Percentiles rank a stretch among this genome's conserved stretches.
These are phyloP conservation scores for Diarsia dahlii DNA, from an alignment of 2,888 invertebrate species.

Conservation along the genomic window DNA sequence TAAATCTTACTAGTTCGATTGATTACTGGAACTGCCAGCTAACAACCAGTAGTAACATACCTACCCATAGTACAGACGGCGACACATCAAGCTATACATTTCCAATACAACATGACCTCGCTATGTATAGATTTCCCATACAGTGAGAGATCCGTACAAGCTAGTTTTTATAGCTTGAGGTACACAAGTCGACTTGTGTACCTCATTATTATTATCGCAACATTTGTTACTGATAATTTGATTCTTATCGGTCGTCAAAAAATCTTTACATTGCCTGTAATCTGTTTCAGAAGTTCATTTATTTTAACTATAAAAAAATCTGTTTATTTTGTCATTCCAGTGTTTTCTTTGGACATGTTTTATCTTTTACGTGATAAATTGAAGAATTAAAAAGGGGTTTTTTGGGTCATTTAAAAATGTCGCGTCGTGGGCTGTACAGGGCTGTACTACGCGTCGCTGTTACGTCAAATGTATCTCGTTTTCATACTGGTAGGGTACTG, in stretches of 20 bases:
- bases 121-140: too few relatives aligned
- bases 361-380: background rate
- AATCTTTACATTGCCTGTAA: constrained; percentile 10
- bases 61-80: too few relatives aligned
- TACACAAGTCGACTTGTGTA: background rate
- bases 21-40: constrained; percentile 7
- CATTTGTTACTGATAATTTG: constrained; percentile 31
- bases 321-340: background rate
- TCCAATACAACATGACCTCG: too few relatives aligned
- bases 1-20: constrained; percentile 14
- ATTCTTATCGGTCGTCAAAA: constrained; percentile 37
- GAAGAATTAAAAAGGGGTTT: background rate
- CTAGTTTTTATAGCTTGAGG: too few relatives aligned
- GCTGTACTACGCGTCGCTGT: constrained; percentile 25
- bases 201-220: constrained; percentile 24
- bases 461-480: constrained; percentile 42
- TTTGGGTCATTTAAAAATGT: constrained; percentile 3
- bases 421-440: constrained; percentile 13
- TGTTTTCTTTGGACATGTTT: background rate
- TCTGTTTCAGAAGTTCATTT: constrained; percentile 17
- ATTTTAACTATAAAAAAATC: background rate
- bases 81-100: too few relatives aligned
- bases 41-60: constrained; percentile 6
- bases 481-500: constrained; percentile 53
- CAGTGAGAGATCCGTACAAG: too few relatives aligned